Evolutionary conservation across 1,140 invertebrate species (phyloP).

Genomic region (Oryctes rhinoceros): DNA sequence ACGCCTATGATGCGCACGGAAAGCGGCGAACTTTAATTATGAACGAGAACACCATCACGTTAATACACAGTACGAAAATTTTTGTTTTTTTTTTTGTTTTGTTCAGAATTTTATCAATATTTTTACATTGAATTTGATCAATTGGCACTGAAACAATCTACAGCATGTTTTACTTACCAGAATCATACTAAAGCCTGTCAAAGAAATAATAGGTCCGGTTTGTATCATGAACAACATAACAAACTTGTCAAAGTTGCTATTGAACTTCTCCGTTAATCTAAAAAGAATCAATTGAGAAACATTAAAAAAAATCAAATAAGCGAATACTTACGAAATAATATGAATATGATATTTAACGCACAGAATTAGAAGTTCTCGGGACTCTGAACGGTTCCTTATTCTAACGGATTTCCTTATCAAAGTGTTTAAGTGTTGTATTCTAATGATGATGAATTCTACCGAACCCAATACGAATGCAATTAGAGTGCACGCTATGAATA

Average conservation of each 20-base stretch:
- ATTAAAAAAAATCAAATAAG: too few species aligned
- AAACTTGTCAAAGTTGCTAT: neutral
- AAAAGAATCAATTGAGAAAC: neutral
- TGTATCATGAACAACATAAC: neutral
- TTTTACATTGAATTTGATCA: too few species aligned
- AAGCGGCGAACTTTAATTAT: too few species aligned
- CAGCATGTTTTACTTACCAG: neutral
- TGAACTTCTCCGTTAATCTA: neutral
- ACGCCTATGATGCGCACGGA: too few species aligned
- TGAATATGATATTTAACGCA: conserved; percentile 4
- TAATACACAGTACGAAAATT: too few species aligned
- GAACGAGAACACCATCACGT: too few species aligned
- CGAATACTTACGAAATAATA: conserved; percentile 18
- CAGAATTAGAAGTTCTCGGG: neutral
- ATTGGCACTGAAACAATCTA: too few species aligned
- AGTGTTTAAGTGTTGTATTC: neutral
- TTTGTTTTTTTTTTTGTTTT: too few species aligned
- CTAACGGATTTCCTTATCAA: neutral
- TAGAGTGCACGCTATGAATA: neutral
- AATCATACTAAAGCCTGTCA: neutral
- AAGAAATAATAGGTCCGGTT: neutral
- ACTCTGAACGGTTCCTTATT: neutral
- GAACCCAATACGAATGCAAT: neutral
- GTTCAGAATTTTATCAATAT: too few species aligned
- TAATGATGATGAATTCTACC: neutral